phyloP scores from a whole-genome alignment of 2,113 vertebrate species.

The Setophaga kirtlandii region DNA sequence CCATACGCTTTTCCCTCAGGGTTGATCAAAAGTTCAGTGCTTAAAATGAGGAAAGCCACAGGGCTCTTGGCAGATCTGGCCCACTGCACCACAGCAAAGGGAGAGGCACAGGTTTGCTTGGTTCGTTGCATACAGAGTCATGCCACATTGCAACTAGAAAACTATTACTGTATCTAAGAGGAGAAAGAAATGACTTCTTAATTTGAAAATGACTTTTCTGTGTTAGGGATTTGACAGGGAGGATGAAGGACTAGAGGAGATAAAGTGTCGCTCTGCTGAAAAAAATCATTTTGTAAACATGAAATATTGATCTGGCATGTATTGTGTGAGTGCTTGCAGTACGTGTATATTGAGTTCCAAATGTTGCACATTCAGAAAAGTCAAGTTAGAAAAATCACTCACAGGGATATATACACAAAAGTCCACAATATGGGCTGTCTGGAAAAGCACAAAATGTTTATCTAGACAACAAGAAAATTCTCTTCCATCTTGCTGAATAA shows the following conservation, averaged over 20 bases:
- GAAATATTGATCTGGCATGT: constrained; percentile 57
- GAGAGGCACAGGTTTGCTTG: neutral
- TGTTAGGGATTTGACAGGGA: constrained; percentile 44
- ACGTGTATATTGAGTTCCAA: constrained; percentile 16
- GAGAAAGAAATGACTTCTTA: constrained; percentile 57
- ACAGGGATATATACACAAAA: neutral
- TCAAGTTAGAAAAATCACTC: constrained; percentile 42
- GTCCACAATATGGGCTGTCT: neutral
- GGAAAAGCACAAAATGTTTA: constrained; percentile 17
- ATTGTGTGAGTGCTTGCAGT: neutral
- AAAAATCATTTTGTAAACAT: constrained; percentile 57
- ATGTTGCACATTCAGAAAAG: constrained; percentile 30
- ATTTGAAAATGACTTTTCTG: constrained; percentile 51
- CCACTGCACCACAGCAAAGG: neutral
- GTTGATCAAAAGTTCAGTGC: constrained; percentile 1
- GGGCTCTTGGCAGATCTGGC: neutral
- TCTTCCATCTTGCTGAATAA: neutral
- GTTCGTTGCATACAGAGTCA: neutral
- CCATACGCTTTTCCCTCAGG: neutral
- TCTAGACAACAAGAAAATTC: neutral
- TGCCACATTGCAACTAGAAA: neutral
- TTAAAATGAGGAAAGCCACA: neutral
- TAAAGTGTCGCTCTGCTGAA: neutral
- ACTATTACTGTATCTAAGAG: constrained; percentile 13
- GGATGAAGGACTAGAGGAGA: constrained; percentile 28